Base-by-base conservation (phyloP, 2,113 vertebrate species). In the Todiramphus chloris region DNA sequence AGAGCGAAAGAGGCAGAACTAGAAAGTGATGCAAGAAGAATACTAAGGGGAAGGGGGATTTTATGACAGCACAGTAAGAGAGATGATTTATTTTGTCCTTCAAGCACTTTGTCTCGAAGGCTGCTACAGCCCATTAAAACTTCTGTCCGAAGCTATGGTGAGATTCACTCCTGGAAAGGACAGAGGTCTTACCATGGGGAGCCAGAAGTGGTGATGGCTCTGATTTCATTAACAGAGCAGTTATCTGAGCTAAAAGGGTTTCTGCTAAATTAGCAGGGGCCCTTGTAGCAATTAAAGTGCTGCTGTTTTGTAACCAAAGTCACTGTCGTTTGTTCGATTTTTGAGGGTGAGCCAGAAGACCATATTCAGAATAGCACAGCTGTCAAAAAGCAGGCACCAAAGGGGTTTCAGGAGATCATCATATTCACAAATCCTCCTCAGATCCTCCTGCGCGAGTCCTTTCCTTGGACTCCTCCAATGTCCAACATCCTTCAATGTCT, bases 1-100 rank as follows among this genome's bases (percentile, higher is more conserved):
- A 79, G 84, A 41, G 48, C 46, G 46, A 84, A 72, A 41, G 83
- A 72, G 69, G 77, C 66, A 89, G 81, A 87, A 62, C 20, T 23
- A 30, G 91, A 55, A 63, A 41, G 59, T n/a, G 83, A 84, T 75
- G 39, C 73, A 87, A 53, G 81, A 91, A 51, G 94, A 91, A 58
- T 92, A 30, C 87, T 63, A 84, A 97, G 60, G 83, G 94, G 80
- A 82, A 84, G 91, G 89, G 90, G 89, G 73, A 51, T 78, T 89
- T 95, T 89, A 46, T 96, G 96, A 62, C 93, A 95, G 70, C 44
- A 8, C 11, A 62, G 56, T 39, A 41, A 89, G 53, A 81, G 46
- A 79, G 66, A 15, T 93, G 89, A 96, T 91, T 95, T 93, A 85
- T 97, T 89, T 91, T 95, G 87, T 85, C 91, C 90, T 96, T 96